Evolutionary conservation across 2,797 vertebrate genomes (phyloP).

Genomic region (Brachymystax lenok): DNA sequence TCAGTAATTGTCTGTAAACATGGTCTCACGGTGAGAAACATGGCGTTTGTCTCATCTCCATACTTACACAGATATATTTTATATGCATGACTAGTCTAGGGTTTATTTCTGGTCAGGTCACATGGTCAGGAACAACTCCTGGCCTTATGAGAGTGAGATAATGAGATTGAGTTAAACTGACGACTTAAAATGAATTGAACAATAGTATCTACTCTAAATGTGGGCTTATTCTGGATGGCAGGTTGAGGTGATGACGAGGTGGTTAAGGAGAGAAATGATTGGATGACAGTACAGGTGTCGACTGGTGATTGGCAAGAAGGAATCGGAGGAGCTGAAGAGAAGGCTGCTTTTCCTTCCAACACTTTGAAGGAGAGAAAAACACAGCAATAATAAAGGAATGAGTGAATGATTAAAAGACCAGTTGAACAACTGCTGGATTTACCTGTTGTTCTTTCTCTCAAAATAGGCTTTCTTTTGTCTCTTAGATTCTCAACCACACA

Average conservation of each 20-base stretch:
- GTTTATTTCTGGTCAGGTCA: neutral
- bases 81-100: too few relatives aligned
- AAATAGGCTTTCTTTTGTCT: neutral
- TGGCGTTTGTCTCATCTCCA: neutral
- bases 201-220: neutral
- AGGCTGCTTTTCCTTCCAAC: slow-evolving; percentile 58
- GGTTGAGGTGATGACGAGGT: slow-evolving; percentile 20
- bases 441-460: slow-evolving; percentile 14
- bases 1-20: slow-evolving; percentile 10
- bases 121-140: neutral
- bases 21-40: neutral
- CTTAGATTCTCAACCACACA: neutral
- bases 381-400: slow-evolving; percentile 57
- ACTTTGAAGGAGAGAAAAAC: slow-evolving; percentile 24
- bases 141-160: neutral
- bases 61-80: neutral
- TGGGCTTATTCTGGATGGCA: slow-evolving; percentile 10
- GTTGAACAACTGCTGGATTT: slow-evolving; percentile 18
- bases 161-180: neutral
- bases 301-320: neutral
- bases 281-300: slow-evolving; percentile 28
- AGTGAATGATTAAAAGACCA: slow-evolving; percentile 50
- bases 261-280: neutral
- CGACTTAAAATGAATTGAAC: neutral
- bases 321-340: slow-evolving; percentile 1